phyloP scores from a whole-genome alignment of 2,888 invertebrate species.

The Aleiodes leptofemur region DNA sequence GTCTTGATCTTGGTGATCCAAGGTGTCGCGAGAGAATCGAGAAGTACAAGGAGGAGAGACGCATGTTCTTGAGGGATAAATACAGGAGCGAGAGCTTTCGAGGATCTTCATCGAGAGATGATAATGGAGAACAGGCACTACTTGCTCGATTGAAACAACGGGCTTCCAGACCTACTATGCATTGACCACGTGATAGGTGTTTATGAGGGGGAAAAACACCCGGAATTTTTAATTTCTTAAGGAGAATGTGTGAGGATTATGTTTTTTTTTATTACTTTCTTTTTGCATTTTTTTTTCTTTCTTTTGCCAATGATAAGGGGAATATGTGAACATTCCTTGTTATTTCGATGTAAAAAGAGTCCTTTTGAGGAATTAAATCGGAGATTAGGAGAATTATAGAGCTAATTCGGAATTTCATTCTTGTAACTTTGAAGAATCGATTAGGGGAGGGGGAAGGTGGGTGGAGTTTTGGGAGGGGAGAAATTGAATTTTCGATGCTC shows the following conservation, averaged over 20 bases:
- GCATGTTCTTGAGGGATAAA: constrained; percentile 89
- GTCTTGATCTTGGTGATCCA: constrained; percentile 71
- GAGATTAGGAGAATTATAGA: too few relatives aligned
- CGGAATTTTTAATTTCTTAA: constrained; percentile 17
- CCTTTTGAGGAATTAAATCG: too few relatives aligned
- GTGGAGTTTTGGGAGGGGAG: too few relatives aligned
- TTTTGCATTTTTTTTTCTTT: constrained; percentile 23
- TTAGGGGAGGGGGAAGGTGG: too few relatives aligned
- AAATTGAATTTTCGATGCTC: too few relatives aligned
- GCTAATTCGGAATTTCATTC: too few relatives aligned
- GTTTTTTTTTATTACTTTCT: constrained; percentile 8
- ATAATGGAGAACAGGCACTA: constrained; percentile 71
- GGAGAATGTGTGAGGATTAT: too few relatives aligned
- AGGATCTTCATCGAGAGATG: constrained; percentile 73
- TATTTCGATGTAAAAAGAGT: too few relatives aligned
- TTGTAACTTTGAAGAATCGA: too few relatives aligned
- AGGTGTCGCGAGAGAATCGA: constrained; percentile 86
- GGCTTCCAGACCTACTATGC: constrained; percentile 72
- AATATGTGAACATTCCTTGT: too few relatives aligned
- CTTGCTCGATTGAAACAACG: constrained; percentile 76
- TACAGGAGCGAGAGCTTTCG: constrained; percentile 89
- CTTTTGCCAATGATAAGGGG: too few relatives aligned
- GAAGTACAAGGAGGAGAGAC: constrained; percentile 92
- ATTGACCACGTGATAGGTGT: constrained; percentile 63
- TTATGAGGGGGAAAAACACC: background rate